These are phyloP conservation scores for Ichneumoninae sp. DNA, from an alignment of 2,888 invertebrate genomes.

Conservation along the genomic window DNA sequence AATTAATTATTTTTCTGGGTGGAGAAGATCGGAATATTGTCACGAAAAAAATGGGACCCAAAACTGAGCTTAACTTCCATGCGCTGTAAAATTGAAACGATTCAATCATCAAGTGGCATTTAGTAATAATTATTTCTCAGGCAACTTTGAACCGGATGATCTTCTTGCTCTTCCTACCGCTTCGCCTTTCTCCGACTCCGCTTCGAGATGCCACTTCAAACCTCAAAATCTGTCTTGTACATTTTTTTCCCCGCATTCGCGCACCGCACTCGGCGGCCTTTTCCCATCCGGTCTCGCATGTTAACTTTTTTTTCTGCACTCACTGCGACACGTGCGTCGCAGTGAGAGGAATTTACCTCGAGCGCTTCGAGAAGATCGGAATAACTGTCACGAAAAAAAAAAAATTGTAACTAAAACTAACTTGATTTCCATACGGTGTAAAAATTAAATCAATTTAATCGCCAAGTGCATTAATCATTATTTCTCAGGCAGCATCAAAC, in stretches of 20 bases:
- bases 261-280: conserved; percentile 43
- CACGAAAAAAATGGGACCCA: no score
- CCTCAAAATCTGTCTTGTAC: conserved; percentile 46
- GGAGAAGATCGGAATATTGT: no score
- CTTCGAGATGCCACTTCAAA: conserved; percentile 45
- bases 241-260: conserved; percentile 26
- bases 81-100: no score
- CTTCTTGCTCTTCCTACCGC: conserved; percentile 2
- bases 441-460: not conserved
- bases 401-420: not conserved
- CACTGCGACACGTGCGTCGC: conserved; percentile 26
- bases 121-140: no score
- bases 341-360: not conserved
- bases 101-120: no score
- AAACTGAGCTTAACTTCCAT: no score
- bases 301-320: not conserved
- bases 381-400: not conserved
- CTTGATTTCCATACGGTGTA: not conserved
- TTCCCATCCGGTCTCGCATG: not conserved
- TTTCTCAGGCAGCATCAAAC: not conserved
- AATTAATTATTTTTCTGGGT: no score
- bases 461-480: not conserved
- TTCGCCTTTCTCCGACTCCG: conserved; percentile 1
- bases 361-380: not conserved
- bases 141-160: not conserved